A percentile compares a stretch with the other conserved stretches of the same genome.
These are phyloP conservation scores for Thunnus albacares DNA, from an alignment of 2,797 vertebrate species.

Conservation along the genomic window DNA sequence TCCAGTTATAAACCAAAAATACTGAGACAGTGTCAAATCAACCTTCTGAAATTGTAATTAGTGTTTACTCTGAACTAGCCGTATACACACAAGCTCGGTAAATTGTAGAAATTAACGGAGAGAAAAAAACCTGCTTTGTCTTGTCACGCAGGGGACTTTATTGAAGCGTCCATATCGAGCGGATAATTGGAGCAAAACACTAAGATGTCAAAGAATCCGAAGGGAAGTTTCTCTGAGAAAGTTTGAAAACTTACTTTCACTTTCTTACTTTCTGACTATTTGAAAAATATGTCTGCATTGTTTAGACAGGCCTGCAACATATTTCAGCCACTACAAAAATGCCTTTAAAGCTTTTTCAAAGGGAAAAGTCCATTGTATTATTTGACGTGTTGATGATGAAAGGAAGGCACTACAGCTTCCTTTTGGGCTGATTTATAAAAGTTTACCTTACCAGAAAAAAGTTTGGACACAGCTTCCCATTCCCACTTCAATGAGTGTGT, in stretches of 20 bases:
- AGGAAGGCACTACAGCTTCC: slow-evolving; percentile 16
- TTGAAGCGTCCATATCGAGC: slow-evolving; percentile 31
- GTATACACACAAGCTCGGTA: slow-evolving; percentile 19
- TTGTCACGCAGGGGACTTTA: not conserved
- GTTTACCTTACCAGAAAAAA: not conserved
- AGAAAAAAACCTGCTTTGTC: slow-evolving; percentile 16
- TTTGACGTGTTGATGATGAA: slow-evolving; percentile 36
- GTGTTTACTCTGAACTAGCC: slow-evolving; percentile 18
- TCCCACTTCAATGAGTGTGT: too few species aligned
- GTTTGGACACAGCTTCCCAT: too few species aligned
- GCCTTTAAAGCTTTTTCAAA: slow-evolving; percentile 46
- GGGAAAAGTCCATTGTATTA: slow-evolving; percentile 8
- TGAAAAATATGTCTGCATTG: slow-evolving; percentile 32
- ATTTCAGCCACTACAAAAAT: slow-evolving; percentile 32
- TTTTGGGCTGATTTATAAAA: slow-evolving; percentile 12
- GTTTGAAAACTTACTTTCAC: slow-evolving; percentile 7
- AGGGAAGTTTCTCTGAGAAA: slow-evolving; percentile 21
- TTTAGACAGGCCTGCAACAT: slow-evolving; percentile 39
- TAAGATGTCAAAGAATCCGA: slow-evolving; percentile 30
- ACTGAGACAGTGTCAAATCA: slow-evolving; percentile 26
- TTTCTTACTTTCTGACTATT: not conserved
- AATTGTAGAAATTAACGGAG: slow-evolving; percentile 46
- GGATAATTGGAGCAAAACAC: slow-evolving; percentile 65
- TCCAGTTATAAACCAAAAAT: slow-evolving; percentile 24
- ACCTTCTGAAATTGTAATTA: slow-evolving; percentile 32